Evolutionary conservation across 2,797 vertebrate species (phyloP).

Genomic region (Melanotaenia maccullochi): DNA sequence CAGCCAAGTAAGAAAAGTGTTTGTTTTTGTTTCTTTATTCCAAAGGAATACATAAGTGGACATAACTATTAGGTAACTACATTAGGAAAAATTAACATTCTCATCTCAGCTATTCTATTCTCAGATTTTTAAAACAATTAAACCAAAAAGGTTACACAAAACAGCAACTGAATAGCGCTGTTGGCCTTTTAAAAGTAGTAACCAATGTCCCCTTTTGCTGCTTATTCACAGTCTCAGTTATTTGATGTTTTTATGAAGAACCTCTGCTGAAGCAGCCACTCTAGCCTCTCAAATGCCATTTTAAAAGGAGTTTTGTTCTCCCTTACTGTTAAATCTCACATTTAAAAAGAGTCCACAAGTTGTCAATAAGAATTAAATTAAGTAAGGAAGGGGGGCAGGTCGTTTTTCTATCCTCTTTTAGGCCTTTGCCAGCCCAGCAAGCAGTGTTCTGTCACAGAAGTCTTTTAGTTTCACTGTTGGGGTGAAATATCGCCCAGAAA

Average conservation of each 20-base stretch:
- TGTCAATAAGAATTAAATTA: not conserved
- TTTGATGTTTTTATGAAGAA: not conserved
- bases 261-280: not conserved
- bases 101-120: no score
- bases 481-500: not conserved
- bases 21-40: no score
- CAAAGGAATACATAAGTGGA: no score
- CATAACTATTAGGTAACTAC: no score
- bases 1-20: not conserved
- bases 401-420: not conserved
- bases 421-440: not conserved
- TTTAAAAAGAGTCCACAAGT: not conserved
- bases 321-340: slow-evolving; percentile 4
- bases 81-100: no score
- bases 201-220: not conserved
- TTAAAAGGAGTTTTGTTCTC: not conserved
- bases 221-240: not conserved
- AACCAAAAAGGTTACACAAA: not conserved
- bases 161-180: not conserved
- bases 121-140: not conserved
- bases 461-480: not conserved
- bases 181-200: not conserved
- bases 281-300: not conserved
- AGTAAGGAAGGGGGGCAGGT: not conserved
- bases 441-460: not conserved